Percentiles rank a stretch among this genome's conserved stretches.
Conservation (phyloP, 2,888 invertebrate genomes). For the Caenorhabditis sp. region DNA sequence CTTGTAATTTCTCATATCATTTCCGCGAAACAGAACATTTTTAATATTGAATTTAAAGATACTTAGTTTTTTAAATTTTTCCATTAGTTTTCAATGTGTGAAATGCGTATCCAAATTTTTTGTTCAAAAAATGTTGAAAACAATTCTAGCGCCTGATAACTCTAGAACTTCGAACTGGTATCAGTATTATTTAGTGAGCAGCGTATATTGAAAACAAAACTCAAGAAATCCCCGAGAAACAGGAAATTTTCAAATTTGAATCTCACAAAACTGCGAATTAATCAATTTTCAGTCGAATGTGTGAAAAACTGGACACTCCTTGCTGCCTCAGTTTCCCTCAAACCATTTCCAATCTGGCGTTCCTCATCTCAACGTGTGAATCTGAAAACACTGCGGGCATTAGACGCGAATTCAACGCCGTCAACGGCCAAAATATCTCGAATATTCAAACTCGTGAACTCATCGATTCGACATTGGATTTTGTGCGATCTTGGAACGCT, state of each 20-base stretch:
- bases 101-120: too few species aligned
- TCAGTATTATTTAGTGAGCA: too few species aligned
- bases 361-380: conserved; percentile 6
- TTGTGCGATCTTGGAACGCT: background rate
- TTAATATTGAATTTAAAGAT: too few species aligned
- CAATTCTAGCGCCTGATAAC: too few species aligned
- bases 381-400: background rate
- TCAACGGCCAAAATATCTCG: background rate
- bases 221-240: too few species aligned
- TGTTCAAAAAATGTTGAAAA: too few species aligned
- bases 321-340: conserved; percentile 4
- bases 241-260: background rate
- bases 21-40: too few species aligned
- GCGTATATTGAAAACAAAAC: too few species aligned
- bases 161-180: too few species aligned
- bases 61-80: too few species aligned
- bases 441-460: conserved; percentile 5
- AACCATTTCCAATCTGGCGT: conserved; percentile 9
- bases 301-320: background rate
- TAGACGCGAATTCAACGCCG: background rate
- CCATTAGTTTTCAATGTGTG: too few species aligned
- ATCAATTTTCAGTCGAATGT: conserved; percentile 6
- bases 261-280: background rate
- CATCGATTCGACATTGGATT: conserved; percentile 5
- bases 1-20: too few species aligned